A percentile compares a stretch with the other conserved stretches of the same genome.
Evolutionary conservation across 2,888 invertebrate genomes (phyloP).

Genomic region (Cryptocephalus moraei): DNA sequence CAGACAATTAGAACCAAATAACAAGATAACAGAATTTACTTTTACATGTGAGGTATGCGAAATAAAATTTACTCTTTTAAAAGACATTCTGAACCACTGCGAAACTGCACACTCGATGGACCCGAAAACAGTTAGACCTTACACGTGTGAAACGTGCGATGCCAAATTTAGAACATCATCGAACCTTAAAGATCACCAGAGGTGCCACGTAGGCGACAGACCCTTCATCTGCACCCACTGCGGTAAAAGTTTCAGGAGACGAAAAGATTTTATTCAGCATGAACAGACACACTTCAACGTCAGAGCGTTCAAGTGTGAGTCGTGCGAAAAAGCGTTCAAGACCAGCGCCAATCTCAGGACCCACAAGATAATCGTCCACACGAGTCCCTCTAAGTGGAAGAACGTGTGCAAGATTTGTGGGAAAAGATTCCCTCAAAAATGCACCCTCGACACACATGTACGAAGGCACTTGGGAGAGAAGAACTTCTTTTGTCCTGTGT

Average conservation of each 20-base stretch:
- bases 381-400: slow-evolving; percentile 26
- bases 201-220: slow-evolving; percentile 24
- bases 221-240: slow-evolving; percentile 26
- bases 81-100: slow-evolving; percentile 23
- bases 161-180: slow-evolving; percentile 23
- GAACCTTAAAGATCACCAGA: slow-evolving; percentile 25
- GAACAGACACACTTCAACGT: slow-evolving; percentile 25
- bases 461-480: slow-evolving; percentile 23
- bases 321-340: slow-evolving; percentile 27
- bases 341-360: slow-evolving; percentile 25
- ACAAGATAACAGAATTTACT: neutral
- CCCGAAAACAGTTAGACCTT: slow-evolving; percentile 23
- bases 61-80: slow-evolving; percentile 17
- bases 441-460: slow-evolving; percentile 23
- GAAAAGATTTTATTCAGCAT: slow-evolving; percentile 25
- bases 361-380: slow-evolving; percentile 26
- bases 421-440: slow-evolving; percentile 26
- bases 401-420: slow-evolving; percentile 21
- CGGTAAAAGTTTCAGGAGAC: slow-evolving; percentile 35
- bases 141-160: slow-evolving; percentile 23
- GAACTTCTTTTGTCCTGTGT: slow-evolving; percentile 23
- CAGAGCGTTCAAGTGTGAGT: slow-evolving; percentile 24
- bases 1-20: neutral
- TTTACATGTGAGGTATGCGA: slow-evolving; percentile 23
- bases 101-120: slow-evolving; percentile 19